phyloP scores from a whole-genome alignment of 1,140 invertebrate genomes.

The Andricus grossulariae region DNA sequence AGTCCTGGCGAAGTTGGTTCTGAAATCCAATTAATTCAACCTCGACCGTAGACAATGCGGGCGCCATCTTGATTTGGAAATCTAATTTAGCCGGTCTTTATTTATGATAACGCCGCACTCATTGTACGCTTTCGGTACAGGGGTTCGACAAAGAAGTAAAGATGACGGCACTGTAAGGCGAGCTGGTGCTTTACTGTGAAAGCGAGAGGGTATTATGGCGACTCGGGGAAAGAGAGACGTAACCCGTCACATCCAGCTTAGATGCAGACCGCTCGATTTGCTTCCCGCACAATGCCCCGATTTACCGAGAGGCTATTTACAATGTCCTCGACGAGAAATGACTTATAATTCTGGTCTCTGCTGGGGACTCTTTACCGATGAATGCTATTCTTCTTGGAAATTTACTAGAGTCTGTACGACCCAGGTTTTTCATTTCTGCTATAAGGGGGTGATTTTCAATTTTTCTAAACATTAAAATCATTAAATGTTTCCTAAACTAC shows the following conservation, averaged over 20 bases:
- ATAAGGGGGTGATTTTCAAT: no score
- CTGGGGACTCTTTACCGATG: not conserved
- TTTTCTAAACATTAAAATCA: no score
- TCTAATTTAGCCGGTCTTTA: slow-evolving; percentile 71
- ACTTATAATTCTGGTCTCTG: slow-evolving; percentile 10
- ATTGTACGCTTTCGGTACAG: slow-evolving; percentile 53
- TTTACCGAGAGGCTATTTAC: slow-evolving; percentile 17
- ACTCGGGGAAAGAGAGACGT: slow-evolving; percentile 7
- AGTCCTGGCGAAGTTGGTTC: slow-evolving; percentile 63
- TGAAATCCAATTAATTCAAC: slow-evolving; percentile 71
- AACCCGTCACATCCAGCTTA: slow-evolving; percentile 58
- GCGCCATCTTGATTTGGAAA: slow-evolving; percentile 70
- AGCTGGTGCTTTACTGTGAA: not conserved
- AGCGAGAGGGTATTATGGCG: not conserved
- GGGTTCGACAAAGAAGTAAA: slow-evolving; percentile 63
- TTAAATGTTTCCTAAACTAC: no score
- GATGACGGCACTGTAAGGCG: slow-evolving; percentile 48
- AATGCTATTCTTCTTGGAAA: no score
- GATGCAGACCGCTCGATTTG: slow-evolving; percentile 18
- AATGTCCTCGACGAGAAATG: slow-evolving; percentile 12
- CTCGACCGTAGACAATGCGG: slow-evolving; percentile 65
- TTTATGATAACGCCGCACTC: slow-evolving; percentile 69
- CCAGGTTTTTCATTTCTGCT: no score
- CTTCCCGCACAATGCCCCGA: slow-evolving; percentile 9
- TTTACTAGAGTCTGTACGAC: no score